A percentile compares a stretch with the other conserved stretches of the same genome.
Evolutionary conservation across 2,888 invertebrate species (phyloP).

Genomic region (Pheosia tremula): DNA sequence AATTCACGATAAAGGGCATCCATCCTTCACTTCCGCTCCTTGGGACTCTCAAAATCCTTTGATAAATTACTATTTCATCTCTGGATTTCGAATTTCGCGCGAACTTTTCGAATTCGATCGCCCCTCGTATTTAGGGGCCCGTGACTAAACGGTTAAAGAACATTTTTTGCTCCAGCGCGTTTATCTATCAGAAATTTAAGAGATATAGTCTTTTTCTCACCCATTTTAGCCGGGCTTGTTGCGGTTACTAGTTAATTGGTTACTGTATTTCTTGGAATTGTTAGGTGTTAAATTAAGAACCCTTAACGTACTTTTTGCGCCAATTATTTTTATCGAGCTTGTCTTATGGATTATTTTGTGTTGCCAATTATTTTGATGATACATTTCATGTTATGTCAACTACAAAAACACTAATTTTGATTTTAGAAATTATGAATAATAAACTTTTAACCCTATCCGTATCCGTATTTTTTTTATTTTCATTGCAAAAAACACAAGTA

Average conservation of each 20-base stretch:
- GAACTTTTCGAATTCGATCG: constrained; percentile 59
- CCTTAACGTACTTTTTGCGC: constrained; percentile 1
- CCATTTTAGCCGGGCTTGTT: not conserved
- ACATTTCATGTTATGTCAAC: no score
- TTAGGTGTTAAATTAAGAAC: constrained; percentile 3
- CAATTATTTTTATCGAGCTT: not conserved
- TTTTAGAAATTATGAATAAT: no score
- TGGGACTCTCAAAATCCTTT: constrained; percentile 77
- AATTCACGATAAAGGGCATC: constrained; percentile 50
- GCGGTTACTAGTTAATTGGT: constrained; percentile 5
- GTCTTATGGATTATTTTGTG: not conserved
- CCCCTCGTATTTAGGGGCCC: constrained; percentile 57
- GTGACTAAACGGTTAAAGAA: constrained; percentile 17
- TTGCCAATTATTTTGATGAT: not conserved
- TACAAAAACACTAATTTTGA: no score
- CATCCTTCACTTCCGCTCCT: constrained; percentile 71
- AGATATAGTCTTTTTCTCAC: constrained; percentile 7
- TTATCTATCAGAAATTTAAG: constrained; percentile 13
- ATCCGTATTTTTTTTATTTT: no score
- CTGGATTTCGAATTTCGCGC: constrained; percentile 70
- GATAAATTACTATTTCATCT: constrained; percentile 84
- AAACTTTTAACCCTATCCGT: no score
- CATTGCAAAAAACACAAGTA: not conserved
- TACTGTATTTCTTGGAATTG: constrained; percentile 6
- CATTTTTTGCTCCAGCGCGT: constrained; percentile 16